Conservation (phyloP, 2,888 invertebrate species). For the Tetranychus truncatus region DNA sequence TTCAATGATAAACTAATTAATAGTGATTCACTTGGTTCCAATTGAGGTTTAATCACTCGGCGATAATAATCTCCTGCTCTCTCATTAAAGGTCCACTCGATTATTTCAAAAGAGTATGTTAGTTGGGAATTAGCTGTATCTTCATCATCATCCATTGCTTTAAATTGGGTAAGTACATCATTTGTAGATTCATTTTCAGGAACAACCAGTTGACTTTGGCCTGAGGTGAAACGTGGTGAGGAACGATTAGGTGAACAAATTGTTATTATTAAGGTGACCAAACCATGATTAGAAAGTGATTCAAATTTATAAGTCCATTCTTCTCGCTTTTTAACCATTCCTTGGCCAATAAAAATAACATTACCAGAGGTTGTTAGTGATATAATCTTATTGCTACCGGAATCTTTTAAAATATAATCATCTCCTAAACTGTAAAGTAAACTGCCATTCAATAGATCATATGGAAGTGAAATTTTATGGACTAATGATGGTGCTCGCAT, state of each 20-base stretch:
- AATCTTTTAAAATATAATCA: background rate
- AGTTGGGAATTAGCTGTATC: conserved; percentile 22
- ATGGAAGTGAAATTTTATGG: conserved; percentile 14
- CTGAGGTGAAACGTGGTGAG: conserved; percentile 59
- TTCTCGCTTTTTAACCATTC: conserved; percentile 5
- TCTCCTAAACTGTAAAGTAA: conserved; percentile 7
- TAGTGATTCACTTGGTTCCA: background rate
- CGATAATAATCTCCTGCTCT: conserved; percentile 13
- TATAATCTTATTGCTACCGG: background rate
- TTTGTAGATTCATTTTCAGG: conserved; percentile 74
- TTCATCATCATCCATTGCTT: conserved; percentile 63
- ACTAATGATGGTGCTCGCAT: background rate
- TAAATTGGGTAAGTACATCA: conserved; percentile 60
- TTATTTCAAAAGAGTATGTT: conserved; percentile 15
- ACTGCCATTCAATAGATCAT: conserved; percentile 13
- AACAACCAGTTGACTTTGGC: conserved; percentile 66
- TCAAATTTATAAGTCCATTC: conserved; percentile 4
- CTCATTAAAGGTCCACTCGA: conserved; percentile 14
- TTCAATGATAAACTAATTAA: background rate
- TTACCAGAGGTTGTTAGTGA: conserved; percentile 9
- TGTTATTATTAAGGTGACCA: conserved; percentile 33
- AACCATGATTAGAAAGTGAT: background rate
- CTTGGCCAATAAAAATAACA: conserved; percentile 16
- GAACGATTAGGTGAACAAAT: conserved; percentile 65
- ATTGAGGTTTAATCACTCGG: background rate